Evolutionary conservation across 2,113 vertebrate genomes (phyloP).

Genomic region (Electrona antarctica): DNA sequence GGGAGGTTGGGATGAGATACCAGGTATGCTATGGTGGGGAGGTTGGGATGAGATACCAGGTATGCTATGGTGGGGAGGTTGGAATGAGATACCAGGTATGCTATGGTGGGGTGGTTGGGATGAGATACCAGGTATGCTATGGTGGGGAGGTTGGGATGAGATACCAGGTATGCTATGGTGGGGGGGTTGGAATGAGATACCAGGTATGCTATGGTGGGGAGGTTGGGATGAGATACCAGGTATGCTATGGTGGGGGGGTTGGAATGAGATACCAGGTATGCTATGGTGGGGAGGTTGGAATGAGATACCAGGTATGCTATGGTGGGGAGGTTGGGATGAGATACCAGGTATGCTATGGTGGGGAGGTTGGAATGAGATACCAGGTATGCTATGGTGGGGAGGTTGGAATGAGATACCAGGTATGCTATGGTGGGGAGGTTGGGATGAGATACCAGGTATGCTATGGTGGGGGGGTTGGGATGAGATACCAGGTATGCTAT

Average conservation of each 20-base stretch:
- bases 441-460: no score
- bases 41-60: conserved; percentile 65
- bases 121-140: conserved; percentile 29
- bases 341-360: conserved; percentile 74
- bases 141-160: neutral
- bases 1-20: no score
- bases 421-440: conserved; percentile 4
- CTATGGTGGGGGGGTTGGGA: no score
- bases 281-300: no score
- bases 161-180: no score
- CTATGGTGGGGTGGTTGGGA: conserved; percentile 5
- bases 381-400: conserved; percentile 11
- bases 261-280: conserved; percentile 27
- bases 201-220: conserved; percentile 70
- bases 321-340: no score
- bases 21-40: no score
- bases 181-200: no score
- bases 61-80: conserved; percentile 38
- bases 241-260: neutral
- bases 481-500: conserved; percentile 83
- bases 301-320: no score
- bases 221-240: neutral
- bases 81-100: conserved; percentile 16
- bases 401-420: conserved; percentile 27
- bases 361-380: conserved; percentile 2